Evolutionary conservation across 2,797 vertebrate species (phyloP).

Genomic region (Apodemus agrarius): DNA sequence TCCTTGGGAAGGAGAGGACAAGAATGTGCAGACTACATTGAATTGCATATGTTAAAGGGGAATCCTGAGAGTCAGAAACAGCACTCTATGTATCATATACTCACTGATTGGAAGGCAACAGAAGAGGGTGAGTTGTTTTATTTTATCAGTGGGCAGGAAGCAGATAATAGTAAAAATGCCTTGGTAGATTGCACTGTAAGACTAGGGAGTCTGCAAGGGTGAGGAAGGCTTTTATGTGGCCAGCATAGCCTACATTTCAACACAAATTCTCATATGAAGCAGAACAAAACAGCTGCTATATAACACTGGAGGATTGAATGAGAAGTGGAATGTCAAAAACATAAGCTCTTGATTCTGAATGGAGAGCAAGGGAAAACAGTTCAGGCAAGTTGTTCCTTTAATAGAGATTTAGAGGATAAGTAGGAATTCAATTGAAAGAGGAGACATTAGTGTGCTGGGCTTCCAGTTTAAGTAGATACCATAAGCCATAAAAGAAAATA

Average conservation of each 20-base stretch:
- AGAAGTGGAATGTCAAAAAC: background rate
- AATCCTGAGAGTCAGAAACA: background rate
- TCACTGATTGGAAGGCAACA: background rate
- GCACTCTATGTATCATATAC: too few species aligned
- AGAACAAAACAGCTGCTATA: background rate
- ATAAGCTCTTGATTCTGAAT: conserved; percentile 4
- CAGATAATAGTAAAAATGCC: background rate
- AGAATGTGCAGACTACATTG: background rate
- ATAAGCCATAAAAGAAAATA: conserved; percentile 33
- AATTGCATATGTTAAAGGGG: background rate
- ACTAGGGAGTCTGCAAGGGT: background rate
- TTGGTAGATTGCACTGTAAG: background rate
- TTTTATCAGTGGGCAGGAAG: background rate
- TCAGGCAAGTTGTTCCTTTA: conserved; percentile 26
- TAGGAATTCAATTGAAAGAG: background rate
- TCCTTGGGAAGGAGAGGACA: background rate
- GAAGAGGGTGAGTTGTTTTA: background rate
- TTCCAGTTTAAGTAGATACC: background rate
- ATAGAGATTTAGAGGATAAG: conserved; percentile 35
- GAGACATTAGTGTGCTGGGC: background rate
- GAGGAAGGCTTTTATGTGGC: rapidly evolving
- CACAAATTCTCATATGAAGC: background rate
- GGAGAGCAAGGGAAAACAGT: background rate
- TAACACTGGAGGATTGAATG: background rate
- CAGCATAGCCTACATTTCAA: background rate